phyloP scores from a whole-genome alignment of 2,888 invertebrate species.

The Macroteleia sp. region DNA sequence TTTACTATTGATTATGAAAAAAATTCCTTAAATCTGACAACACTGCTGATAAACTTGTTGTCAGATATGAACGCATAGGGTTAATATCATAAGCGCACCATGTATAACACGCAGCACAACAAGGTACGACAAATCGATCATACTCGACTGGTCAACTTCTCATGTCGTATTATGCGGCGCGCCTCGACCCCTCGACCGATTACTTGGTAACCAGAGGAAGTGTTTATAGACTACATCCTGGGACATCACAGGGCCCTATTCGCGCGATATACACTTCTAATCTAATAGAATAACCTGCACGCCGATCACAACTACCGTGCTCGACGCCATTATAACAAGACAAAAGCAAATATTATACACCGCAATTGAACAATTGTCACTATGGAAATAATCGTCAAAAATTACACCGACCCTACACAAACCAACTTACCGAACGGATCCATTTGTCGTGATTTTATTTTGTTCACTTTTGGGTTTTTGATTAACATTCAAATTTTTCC shows the following conservation, averaged over 20 bases:
- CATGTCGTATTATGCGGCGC: conserved; percentile 63
- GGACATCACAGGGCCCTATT: conserved; percentile 65
- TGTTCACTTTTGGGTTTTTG: no score
- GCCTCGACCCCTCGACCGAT: conserved; percentile 63
- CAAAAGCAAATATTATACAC: conserved; percentile 53
- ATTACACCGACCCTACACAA: conserved; percentile 32
- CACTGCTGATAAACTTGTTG: conserved; percentile 29
- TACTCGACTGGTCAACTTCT: conserved; percentile 66
- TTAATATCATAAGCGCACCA: conserved; percentile 54
- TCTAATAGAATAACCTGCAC: conserved; percentile 65
- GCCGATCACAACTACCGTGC: conserved; percentile 59
- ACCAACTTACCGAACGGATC: conserved; percentile 7
- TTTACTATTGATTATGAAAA: no score
- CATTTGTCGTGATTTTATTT: background rate
- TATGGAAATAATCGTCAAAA: conserved; percentile 32
- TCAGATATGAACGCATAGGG: conserved; percentile 31
- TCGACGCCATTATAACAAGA: conserved; percentile 53
- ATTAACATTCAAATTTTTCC: no score
- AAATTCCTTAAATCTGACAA: conserved; percentile 23
- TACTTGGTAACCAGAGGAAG: conserved; percentile 65
- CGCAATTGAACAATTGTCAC: conserved; percentile 58
- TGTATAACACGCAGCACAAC: conserved; percentile 59
- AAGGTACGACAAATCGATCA: conserved; percentile 66
- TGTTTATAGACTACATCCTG: conserved; percentile 67
- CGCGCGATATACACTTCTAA: conserved; percentile 66